Conservation (phyloP, 1,140 invertebrate species). For the Myzus persicae region DNA sequence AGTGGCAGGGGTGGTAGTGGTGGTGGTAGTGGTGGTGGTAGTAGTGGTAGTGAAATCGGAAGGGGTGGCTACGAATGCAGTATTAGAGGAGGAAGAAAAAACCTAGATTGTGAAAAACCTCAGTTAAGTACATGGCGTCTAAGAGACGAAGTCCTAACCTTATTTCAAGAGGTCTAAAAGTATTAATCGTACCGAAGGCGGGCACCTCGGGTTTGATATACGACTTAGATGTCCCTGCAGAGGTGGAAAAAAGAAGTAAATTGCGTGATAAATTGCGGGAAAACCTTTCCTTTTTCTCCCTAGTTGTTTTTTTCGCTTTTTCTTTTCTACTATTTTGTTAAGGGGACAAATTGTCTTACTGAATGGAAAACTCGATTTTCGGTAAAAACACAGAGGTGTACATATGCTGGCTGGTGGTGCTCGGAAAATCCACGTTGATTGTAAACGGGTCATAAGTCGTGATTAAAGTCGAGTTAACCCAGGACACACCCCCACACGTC, state of each 20-base stretch:
- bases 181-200: conserved; percentile 53
- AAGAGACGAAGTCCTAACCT: conserved; percentile 44
- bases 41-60: not conserved
- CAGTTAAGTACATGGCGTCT: conserved; percentile 50
- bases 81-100: not conserved
- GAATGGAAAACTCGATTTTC: conserved; percentile 45
- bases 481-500: not conserved
- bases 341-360: conserved; percentile 46
- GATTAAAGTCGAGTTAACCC: conserved; percentile 57
- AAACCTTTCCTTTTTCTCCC: conserved; percentile 30
- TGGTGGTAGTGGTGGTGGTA: not conserved
- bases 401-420: not conserved
- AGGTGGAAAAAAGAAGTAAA: conserved; percentile 53
- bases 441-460: conserved; percentile 57
- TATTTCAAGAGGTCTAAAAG: conserved; percentile 38
- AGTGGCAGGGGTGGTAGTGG: not conserved
- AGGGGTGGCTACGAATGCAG: no score
- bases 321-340: conserved; percentile 25
- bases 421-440: conserved; percentile 55
- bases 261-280: conserved; percentile 55
- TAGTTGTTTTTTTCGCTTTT: conserved; percentile 22
- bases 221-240: conserved; percentile 16
- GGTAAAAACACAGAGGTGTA: conserved; percentile 45
- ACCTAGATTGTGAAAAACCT: conserved; percentile 19
- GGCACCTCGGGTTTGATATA: conserved; percentile 41